Evolutionary conservation across 2,888 invertebrate genomes (phyloP), one percentile per base, ranked within the genome.

Genomic region (Diaperis boleti): DNA sequence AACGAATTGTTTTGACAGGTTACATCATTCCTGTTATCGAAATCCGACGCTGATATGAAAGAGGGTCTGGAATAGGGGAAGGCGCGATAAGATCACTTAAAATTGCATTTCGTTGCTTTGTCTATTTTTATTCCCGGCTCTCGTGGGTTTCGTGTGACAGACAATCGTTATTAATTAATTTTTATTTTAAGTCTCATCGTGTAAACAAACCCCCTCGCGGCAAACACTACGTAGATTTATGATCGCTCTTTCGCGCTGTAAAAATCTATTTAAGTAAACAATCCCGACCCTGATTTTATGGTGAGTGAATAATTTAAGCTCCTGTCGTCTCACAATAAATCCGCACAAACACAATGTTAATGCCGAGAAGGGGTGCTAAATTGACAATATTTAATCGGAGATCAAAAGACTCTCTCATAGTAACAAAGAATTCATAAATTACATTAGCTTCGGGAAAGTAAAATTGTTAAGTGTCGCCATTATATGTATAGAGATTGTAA

Each of bases 361-460:
- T 29, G 26, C 17, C 14, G 50, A 57, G 52, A 61, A 39, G 22
- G 47, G 18, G 63, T 45, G 67, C 65, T 61, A 57, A 65, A 67
- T 66, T 67, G 68, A 65, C 67, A 68, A 66, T 69, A 68, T 65
- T 64, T 68, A 71, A 71, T 68, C 66, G 66, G 52, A 71, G 64
- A 67, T 71, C 70, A 71, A 71, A 71, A 68, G 69, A 68, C 62
- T 60, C 60, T 63, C 64, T 63, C 67, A 60, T 52, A 64, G 63
- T 69, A 55, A 66, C 66, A 70, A 68, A 71, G 68, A 68, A 69
- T 67, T 59, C 63, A 37, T 61, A 69, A 71, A 70, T 70, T 68
- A 66, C 66, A 64, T 70, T 70, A 71, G 52, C 63, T 65, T 70
- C 57, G 54, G 54, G 52, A 67, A 66, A 66, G 69, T 67, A 67